Evolutionary conservation across 1,140 invertebrate species (phyloP).

Genomic region (Drosophila busckii): DNA sequence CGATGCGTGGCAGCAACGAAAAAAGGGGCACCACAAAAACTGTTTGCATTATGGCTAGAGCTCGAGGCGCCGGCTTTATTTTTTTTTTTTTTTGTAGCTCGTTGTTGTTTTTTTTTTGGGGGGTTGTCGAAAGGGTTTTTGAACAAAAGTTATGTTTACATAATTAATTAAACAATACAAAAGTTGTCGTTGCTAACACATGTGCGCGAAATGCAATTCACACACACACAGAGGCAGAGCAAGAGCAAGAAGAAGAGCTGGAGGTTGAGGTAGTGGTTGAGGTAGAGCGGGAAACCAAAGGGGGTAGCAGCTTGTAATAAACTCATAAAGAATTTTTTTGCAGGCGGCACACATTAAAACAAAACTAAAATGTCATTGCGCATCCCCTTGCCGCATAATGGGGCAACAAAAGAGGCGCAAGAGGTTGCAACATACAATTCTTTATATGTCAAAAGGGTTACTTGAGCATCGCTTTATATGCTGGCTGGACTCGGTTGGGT

Average conservation of each 20-base stretch:
- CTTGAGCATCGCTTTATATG: too few relatives aligned
- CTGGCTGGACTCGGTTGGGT: too few relatives aligned
- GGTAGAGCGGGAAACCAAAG: too few relatives aligned
- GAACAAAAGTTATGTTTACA: conserved; percentile 74
- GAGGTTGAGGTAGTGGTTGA: too few relatives aligned
- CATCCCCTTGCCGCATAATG: conserved; percentile 69
- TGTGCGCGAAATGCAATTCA: conserved; percentile 30
- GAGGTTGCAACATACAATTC: conserved; percentile 30
- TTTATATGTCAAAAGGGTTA: conserved; percentile 15
- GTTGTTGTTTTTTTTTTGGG: conserved; percentile 47
- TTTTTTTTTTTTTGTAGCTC: conserved; percentile 9
- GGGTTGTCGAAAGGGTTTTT: conserved; percentile 46
- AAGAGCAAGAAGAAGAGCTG: too few relatives aligned
- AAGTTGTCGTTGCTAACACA: conserved; percentile 35
- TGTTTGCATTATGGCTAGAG: conserved; percentile 5
- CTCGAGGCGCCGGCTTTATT: background rate
- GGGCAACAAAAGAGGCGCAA: conserved; percentile 32
- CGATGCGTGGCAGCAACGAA: conserved; percentile 19
- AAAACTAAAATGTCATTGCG: conserved; percentile 73
- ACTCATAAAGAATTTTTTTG: conserved; percentile 76
- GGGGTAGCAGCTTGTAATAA: too few relatives aligned
- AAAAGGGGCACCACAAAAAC: conserved; percentile 13
- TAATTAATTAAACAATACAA: conserved; percentile 77
- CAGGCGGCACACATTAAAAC: conserved; percentile 66
- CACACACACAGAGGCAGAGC: background rate